Percentiles rank a stretch among this genome's conserved stretches.
Evolutionary conservation across 2,888 invertebrate genomes (phyloP).

Genomic region (Agriopis aurantiaria): DNA sequence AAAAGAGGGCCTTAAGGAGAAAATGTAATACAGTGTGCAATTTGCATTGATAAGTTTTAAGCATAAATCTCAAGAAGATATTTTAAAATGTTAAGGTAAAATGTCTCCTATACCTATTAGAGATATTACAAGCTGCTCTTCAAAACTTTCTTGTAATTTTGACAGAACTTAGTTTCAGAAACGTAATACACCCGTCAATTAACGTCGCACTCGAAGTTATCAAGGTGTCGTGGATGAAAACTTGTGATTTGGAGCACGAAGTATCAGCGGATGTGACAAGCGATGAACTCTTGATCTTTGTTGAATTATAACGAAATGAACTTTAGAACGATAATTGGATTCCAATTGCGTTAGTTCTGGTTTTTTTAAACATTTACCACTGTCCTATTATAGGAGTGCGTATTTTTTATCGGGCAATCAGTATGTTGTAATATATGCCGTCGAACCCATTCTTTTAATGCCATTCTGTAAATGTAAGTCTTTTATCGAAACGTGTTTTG

Average conservation of each 20-base stretch:
- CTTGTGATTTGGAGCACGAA: conserved; percentile 12
- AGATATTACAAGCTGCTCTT: neutral
- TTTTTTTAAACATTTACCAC: neutral
- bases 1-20: neutral
- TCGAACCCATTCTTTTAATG: too few species aligned
- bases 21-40: neutral
- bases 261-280: conserved; percentile 11
- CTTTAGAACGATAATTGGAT: neutral
- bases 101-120: too few species aligned
- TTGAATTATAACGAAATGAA: conserved; percentile 12
- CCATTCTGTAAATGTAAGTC: too few species aligned
- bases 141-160: conserved; percentile 7
- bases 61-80: neutral
- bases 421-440: too few species aligned
- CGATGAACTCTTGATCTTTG: conserved; percentile 5
- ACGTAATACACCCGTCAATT: conserved; percentile 18
- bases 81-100: neutral
- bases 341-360: neutral
- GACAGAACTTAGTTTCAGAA: neutral
- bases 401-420: too few species aligned
- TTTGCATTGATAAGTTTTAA: neutral
- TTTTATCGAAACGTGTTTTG: too few species aligned
- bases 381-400: too few species aligned
- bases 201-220: conserved; percentile 19
- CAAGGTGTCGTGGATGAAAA: conserved; percentile 10